Evolutionary conservation across 2,797 vertebrate species (phyloP), one percentile per base, ranked within the genome.

Genomic region (Potorous gilbertii): DNA sequence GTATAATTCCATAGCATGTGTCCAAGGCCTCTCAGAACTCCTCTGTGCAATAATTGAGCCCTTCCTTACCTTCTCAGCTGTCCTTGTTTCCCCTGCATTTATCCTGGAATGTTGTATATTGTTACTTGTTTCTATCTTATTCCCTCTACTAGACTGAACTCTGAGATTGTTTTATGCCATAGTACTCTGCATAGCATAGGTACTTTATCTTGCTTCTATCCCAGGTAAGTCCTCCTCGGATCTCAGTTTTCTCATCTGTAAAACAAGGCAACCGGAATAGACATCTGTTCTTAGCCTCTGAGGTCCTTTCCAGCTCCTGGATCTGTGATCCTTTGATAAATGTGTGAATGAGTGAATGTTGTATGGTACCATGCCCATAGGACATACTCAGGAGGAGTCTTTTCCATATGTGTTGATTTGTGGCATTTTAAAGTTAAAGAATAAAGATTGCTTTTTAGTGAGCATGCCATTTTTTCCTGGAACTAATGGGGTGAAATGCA

Each of bases 381-480:
- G 21, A 24, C 5, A 24, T 11, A 9, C 21, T 81, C 62, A n/a
- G 62, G 16, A 46, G 74, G 74, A 21, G 12, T 74, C 34, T 16
- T 74, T 74, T 21, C 34, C 66, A 40, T 40, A 74, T 74, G n/a
- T 74, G 34, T 74, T 12, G 16, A 46, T 46, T 46, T 96, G 24
- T 96, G 93, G 50, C 46, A 31, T 96, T 74, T 50, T 94, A 92
- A 94, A 92, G 56, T 81, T 59, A 93, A 93, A 92, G 95, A 94
- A 92, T 91, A 96, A 94, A 93, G 56, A 52, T 90, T 90, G 55
- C 28, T 66, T 90, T 21, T 96, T 96, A 90, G 95, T 74, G 92
- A 74, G 74, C 93, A 55, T 55, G 56, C 66, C 90, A 81, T 34
- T 89, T 74, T 54, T 97, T 96, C 96, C 89, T 91, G 55, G 91